A percentile compares a stretch with the other conserved stretches of the same genome.
Evolutionary conservation across 2,113 vertebrate genomes (phyloP).

Genomic region (Oophaga pumilio): DNA sequence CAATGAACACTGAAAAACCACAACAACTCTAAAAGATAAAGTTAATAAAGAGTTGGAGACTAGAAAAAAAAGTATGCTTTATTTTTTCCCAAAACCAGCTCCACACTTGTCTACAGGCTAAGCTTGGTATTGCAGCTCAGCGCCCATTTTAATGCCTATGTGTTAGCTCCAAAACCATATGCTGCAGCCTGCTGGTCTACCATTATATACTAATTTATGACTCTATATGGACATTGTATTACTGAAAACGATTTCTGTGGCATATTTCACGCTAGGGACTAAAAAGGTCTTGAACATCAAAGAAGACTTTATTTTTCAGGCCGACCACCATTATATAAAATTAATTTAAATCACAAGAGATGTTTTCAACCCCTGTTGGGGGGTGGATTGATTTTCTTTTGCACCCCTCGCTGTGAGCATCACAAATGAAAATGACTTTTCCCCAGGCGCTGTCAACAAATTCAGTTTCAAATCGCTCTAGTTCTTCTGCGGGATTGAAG

Average conservation of each 20-base stretch:
- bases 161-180: neutral
- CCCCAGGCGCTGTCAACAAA: slow-evolving; percentile 25
- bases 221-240: neutral
- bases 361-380: slow-evolving; percentile 21
- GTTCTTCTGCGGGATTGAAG: neutral
- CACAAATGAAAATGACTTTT: slow-evolving; percentile 41
- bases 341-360: slow-evolving; percentile 27
- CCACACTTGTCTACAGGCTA: neutral
- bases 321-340: slow-evolving; percentile 23
- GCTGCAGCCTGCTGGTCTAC: neutral
- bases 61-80: neutral
- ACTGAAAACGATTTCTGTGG: neutral
- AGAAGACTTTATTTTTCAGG: neutral
- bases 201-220: neutral
- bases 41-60: neutral
- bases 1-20: neutral
- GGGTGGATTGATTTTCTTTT: slow-evolving; percentile 36
- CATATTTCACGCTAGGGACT: neutral
- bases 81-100: neutral
- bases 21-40: neutral
- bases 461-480: slow-evolving; percentile 1
- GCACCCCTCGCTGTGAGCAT: slow-evolving; percentile 21
- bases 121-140: neutral
- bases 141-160: neutral
- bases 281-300: neutral